Percentiles rank a stretch among this genome's conserved stretches.
Conservation (phyloP, 2,113 vertebrate genomes). For the Phyllostomus discolor region DNA sequence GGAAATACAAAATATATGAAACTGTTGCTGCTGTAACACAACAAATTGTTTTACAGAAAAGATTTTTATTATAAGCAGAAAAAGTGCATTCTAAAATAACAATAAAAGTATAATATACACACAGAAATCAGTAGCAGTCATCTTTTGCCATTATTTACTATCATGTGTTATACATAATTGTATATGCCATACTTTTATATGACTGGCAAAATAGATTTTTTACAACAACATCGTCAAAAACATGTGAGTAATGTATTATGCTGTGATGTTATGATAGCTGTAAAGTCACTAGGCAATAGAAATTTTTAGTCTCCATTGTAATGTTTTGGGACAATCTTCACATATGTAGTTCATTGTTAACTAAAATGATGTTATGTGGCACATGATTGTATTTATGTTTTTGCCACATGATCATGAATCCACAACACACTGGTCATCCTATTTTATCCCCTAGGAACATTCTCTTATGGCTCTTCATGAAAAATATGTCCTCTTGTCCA, state of each 20-base stretch:
- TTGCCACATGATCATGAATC: neutral
- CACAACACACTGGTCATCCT: neutral
- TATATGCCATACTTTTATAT: no score
- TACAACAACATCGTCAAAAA: no score
- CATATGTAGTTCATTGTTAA: neutral
- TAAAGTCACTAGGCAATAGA: neutral
- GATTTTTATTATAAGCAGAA: neutral
- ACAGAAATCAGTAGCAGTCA: no score
- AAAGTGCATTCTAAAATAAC: no score
- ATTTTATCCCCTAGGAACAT: neutral
- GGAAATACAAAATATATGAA: neutral
- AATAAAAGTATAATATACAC: no score
- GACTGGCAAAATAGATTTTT: no score
- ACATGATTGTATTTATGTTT: neutral
- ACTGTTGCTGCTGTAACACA: neutral
- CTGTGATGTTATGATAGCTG: neutral
- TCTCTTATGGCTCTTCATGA: neutral
- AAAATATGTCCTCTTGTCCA: neutral
- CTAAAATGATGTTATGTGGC: neutral
- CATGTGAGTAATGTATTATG: no score
- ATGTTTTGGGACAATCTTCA: neutral
- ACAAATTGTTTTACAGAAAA: neutral
- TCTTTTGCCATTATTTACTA: no score
- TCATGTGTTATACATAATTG: no score
- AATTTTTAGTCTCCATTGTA: neutral